Percentiles rank a stretch among this genome's conserved stretches.
Evolutionary conservation across 2,888 invertebrate species (phyloP).

Genomic region (Acronicta aceris): DNA sequence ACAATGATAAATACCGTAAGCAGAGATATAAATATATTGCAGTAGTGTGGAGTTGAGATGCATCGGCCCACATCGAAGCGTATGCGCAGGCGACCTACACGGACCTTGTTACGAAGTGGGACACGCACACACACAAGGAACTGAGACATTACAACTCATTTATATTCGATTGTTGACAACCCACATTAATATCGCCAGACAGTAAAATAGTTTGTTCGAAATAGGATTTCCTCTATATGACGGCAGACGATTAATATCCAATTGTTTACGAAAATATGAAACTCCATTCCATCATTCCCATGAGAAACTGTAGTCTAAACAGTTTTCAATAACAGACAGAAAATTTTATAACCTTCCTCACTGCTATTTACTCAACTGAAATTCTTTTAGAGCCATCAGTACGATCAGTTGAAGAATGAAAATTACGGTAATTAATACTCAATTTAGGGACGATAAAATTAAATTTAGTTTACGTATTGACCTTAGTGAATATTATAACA

Average conservation of each 20-base stretch:
- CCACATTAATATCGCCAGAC: constrained; percentile 37
- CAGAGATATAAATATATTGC: constrained; percentile 41
- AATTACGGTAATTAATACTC: background rate
- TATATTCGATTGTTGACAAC: constrained; percentile 55
- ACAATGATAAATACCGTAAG: constrained; percentile 53
- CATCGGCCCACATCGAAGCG: constrained; percentile 63
- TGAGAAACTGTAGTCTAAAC: constrained; percentile 14
- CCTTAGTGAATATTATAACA: no score
- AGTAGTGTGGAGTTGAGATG: constrained; percentile 42
- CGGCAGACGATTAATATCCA: constrained; percentile 26
- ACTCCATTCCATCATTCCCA: constrained; percentile 11
- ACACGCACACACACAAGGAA: constrained; percentile 60
- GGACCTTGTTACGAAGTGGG: constrained; percentile 75
- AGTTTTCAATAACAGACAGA: constrained; percentile 17
- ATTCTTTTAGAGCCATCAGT: constrained; percentile 13
- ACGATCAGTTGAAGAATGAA: background rate
- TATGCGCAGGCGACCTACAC: constrained; percentile 70
- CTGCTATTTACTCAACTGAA: constrained; percentile 29
- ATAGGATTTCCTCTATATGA: constrained; percentile 38
- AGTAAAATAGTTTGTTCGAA: constrained; percentile 29
- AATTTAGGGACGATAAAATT: background rate
- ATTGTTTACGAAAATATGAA: constrained; percentile 37
- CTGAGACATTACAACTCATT: constrained; percentile 41
- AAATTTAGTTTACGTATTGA: no score
- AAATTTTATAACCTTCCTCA: constrained; percentile 26